Evolutionary conservation across 2,113 vertebrate species (phyloP), one percentile per base, ranked within the genome.

Genomic region (Actenoides hombroni): DNA sequence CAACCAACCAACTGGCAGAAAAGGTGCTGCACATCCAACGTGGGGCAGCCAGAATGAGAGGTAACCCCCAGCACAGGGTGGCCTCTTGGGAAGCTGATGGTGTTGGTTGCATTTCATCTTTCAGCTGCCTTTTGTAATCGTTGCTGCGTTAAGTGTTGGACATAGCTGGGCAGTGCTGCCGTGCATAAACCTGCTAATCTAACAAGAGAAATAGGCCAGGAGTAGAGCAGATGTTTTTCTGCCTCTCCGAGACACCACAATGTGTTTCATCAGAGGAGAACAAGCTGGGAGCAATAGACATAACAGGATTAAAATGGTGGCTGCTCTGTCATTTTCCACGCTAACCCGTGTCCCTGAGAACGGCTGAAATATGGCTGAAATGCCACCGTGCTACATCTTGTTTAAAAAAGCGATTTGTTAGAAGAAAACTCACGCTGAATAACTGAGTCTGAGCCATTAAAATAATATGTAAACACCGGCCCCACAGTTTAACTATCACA

Each of bases 231-330:
- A 64, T 88, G 74, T 59, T 91, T 63, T 65, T 61, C 39, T 68
- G 59, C 49, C 54, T 87, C 70, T 80, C 57, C 0, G 0, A 79
- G 80, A 35, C 69, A 83, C 48, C 2, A 8, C 44, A 9, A 35
- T 39, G 20, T 87, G 74, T 94, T 94, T 80, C 46, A 25, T 73
- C 67, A 56, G 83, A 74, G 54, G 63, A 92, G 90, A 89, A 92
- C 91, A 80, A 81, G 75, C 86, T 80, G 84, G 80, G 84, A 94
- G 88, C 69, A 63, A 78, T 65, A 91, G 89, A 92, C 56, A 19
- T 95, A 95, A 93, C 82, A 83, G 86, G 85, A 95, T 94, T 96
- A 88, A 80, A 94, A 79, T 59, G 91, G 78, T 77, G 89, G 33
- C 75, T 95, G 59, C 74, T 94, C 61, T 94, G 82, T 92, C 79